Evolutionary conservation across 2,113 vertebrate genomes (phyloP).

Genomic region (Phoxinus phoxinus): DNA sequence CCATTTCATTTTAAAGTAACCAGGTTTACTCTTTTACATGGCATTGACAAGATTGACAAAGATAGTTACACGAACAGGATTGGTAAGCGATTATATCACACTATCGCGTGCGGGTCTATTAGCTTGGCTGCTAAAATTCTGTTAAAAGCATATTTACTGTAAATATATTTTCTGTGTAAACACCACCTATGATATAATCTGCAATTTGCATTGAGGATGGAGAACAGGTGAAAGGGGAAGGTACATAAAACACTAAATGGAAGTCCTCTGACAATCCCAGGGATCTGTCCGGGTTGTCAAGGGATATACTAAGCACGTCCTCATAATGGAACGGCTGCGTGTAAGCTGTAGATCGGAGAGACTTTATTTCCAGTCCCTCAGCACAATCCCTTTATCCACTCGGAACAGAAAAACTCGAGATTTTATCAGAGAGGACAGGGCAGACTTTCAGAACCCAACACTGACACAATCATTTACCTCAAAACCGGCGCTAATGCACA

Average conservation of each 20-base stretch:
- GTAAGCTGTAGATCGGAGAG: not conserved
- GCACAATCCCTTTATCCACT: constrained; percentile 3
- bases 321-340: constrained; percentile 28
- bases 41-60: not conserved
- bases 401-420: constrained; percentile 10
- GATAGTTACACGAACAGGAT: not conserved
- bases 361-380: constrained; percentile 15
- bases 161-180: not conserved
- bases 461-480: constrained; percentile 30
- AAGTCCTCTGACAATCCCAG: not conserved
- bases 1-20: not conserved
- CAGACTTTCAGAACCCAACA: constrained; percentile 21
- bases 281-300: constrained; percentile 19
- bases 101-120: not conserved
- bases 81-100: not conserved
- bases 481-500: constrained; percentile 18
- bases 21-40: not conserved
- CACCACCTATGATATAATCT: not conserved
- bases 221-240: not conserved
- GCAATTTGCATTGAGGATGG: not conserved
- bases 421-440: constrained; percentile 22
- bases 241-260: not conserved
- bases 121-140: not conserved
- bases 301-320: constrained; percentile 18
- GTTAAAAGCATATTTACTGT: not conserved